phyloP scores from a whole-genome alignment of 2,113 vertebrate species.

The Amia ocellicauda region DNA sequence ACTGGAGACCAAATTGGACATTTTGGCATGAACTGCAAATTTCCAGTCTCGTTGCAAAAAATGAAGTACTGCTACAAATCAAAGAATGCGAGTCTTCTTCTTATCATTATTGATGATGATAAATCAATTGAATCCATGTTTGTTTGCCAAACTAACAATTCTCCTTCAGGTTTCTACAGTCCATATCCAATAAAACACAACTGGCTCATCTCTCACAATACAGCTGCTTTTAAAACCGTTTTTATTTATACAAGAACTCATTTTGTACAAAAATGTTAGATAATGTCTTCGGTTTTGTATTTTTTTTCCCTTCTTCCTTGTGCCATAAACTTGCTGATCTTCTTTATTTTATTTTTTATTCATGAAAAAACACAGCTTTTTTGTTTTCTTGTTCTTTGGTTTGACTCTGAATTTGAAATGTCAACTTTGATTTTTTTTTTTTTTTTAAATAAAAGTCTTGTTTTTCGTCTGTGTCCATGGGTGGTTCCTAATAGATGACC shows the following conservation, averaged over 20 bases:
- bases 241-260: constrained; percentile 72
- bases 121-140: too few relatives aligned
- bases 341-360: constrained; percentile 54
- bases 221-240: constrained; percentile 57
- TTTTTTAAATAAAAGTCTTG: constrained; percentile 60
- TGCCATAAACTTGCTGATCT: constrained; percentile 61
- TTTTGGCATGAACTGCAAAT: too few relatives aligned
- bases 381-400: constrained; percentile 48
- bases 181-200: constrained; percentile 28
- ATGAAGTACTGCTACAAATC: too few relatives aligned
- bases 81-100: too few relatives aligned
- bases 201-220: constrained; percentile 34
- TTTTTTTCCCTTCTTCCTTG: constrained; percentile 56
- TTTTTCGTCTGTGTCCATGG: constrained; percentile 34
- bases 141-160: not conserved
- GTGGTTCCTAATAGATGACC: too few relatives aligned
- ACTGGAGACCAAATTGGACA: too few relatives aligned
- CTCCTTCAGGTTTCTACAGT: constrained; percentile 14
- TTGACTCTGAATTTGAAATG: constrained; percentile 59
- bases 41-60: too few relatives aligned
- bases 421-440: constrained; percentile 44
- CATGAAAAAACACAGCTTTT: constrained; percentile 45
- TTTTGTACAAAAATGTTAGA: constrained; percentile 68
- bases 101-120: too few relatives aligned
- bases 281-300: constrained; percentile 53